Evolutionary conservation across 2,797 vertebrate genomes (phyloP).

Genomic region (Pangasius macronema): DNA sequence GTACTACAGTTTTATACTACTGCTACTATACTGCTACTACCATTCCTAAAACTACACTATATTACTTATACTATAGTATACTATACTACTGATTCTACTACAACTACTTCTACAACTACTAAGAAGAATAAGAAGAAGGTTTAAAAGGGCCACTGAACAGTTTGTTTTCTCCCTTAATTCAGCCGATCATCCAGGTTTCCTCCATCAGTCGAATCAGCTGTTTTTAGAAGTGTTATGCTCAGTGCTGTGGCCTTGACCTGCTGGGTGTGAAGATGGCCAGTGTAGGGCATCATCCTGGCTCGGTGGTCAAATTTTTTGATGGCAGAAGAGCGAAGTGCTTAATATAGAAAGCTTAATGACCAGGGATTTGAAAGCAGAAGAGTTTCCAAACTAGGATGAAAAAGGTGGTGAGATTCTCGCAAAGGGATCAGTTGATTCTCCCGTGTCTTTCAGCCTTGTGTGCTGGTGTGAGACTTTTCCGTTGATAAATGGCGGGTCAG

Average conservation of each 20-base stretch:
- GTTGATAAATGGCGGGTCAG: conserved; percentile 40
- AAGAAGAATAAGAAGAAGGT: not conserved
- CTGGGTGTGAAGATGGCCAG: conserved; percentile 1
- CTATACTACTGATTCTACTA: not conserved
- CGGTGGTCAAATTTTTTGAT: not conserved
- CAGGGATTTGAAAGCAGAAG: conserved; percentile 62
- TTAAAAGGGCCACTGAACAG: not conserved
- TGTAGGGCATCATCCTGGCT: conserved; percentile 25
- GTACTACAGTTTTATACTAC: not conserved
- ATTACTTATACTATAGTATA: not conserved
- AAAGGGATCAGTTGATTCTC: conserved; percentile 66
- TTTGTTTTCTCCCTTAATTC: not conserved
- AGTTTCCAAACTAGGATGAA: conserved; percentile 59
- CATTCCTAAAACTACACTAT: not conserved
- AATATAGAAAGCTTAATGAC: conserved; percentile 73
- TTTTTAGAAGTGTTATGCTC: not conserved
- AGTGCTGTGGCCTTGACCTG: conserved; percentile 11
- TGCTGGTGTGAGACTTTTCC: conserved; percentile 30
- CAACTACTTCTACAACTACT: not conserved
- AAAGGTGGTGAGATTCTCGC: conserved; percentile 68
- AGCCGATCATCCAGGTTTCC: not conserved
- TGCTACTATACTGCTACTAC: not conserved
- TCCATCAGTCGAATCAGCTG: conserved; percentile 1
- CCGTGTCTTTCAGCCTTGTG: conserved; percentile 45
- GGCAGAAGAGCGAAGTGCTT: conserved; percentile 53